Evolutionary conservation across 2,113 vertebrate species (phyloP).

Genomic region (Narcine bancroftii): DNA sequence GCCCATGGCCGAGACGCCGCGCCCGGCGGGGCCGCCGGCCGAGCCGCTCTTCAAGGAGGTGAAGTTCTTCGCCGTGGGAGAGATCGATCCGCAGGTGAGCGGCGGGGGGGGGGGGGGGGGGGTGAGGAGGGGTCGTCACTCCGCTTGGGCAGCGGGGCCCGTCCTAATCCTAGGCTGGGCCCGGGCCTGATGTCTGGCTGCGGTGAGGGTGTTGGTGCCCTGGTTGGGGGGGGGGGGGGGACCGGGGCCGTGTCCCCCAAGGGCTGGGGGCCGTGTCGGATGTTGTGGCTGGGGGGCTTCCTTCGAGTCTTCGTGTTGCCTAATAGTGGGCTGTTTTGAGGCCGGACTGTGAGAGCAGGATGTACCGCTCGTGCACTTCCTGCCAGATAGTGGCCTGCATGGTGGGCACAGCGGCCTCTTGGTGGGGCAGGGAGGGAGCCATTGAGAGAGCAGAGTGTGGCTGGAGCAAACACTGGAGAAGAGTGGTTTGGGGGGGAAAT

Average conservation of each 20-base stretch:
- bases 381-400: slow-evolving; percentile 44
- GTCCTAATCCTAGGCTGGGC: slow-evolving; percentile 5
- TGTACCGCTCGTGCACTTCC: slow-evolving; percentile 41
- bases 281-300: background rate
- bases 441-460: background rate
- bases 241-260: slow-evolving; percentile 33
- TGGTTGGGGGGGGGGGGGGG: background rate
- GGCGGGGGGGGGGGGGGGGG: background rate
- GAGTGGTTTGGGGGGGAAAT: too few species aligned
- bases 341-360: background rate
- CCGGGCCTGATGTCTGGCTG: background rate
- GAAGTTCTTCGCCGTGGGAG: slow-evolving; percentile 92
- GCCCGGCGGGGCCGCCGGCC: slow-evolving; percentile 60
- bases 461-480: background rate
- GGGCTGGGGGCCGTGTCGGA: background rate
- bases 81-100: slow-evolving; percentile 84
- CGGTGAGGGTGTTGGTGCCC: background rate
- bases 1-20: slow-evolving; percentile 54
- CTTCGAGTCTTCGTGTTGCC: slow-evolving; percentile 30
- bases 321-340: slow-evolving; percentile 37
- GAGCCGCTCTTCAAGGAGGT: slow-evolving; percentile 89
- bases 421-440: too few species aligned
- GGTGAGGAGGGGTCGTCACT: background rate
- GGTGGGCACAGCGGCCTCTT: too few species aligned
- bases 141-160: background rate